A percentile compares a stretch with the other conserved stretches of the same genome.
Evolutionary conservation across 2,113 vertebrate genomes (phyloP).

Genomic region (Cephalopterus ornatus): DNA sequence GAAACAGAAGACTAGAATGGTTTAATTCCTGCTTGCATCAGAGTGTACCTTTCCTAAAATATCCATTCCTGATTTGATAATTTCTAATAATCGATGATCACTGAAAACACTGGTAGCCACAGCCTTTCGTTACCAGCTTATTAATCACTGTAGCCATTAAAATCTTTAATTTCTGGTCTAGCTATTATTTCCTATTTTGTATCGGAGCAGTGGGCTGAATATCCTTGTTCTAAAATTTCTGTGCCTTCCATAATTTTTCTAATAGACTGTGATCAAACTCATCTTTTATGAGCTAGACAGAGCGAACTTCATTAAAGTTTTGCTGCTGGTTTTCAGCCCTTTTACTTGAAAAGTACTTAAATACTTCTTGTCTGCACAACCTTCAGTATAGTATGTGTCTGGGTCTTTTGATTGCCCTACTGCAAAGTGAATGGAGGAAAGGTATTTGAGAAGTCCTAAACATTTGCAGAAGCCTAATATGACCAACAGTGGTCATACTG

Average conservation of each 20-base stretch:
- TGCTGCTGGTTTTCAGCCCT: neutral
- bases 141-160: neutral
- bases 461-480: neutral
- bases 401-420: neutral
- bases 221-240: neutral
- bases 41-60: neutral
- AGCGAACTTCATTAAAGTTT: neutral
- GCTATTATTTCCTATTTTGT: neutral
- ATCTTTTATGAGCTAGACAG: neutral
- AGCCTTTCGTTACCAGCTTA: neutral
- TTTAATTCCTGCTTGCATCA: neutral
- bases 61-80: neutral
- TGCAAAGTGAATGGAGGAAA: neutral
- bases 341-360: neutral
- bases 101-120: neutral
- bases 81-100: neutral
- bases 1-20: neutral
- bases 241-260: neutral
- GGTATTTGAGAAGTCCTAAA: neutral
- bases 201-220: neutral
- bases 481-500: neutral
- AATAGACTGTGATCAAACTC: neutral
- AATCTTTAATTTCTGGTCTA: neutral
- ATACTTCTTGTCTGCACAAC: neutral
- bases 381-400: neutral